Evolutionary conservation across 2,888 invertebrate genomes (phyloP).

Genomic region (Lasioglossum oenotherae): DNA sequence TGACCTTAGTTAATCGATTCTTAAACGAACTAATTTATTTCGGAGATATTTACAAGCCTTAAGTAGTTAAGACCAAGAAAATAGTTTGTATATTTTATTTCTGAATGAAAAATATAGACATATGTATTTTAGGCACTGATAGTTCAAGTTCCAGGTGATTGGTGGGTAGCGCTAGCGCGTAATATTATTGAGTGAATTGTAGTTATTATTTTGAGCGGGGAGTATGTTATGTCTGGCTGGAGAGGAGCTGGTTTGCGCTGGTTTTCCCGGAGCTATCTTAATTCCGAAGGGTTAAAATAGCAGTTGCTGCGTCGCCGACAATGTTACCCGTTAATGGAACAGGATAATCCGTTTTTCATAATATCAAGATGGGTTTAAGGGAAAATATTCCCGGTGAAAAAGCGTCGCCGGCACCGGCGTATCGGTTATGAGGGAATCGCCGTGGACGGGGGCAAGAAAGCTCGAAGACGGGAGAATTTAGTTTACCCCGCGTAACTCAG

Average conservation of each 20-base stretch:
- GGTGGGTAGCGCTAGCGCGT: background rate
- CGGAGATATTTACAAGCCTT: background rate
- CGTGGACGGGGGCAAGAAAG: constrained; percentile 58
- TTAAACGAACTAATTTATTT: no score
- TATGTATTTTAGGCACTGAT: background rate
- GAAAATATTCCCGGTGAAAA: constrained; percentile 62
- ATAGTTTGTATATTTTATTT: background rate
- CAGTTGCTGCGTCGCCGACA: constrained; percentile 33
- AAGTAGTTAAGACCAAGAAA: background rate
- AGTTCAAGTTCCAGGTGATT: background rate
- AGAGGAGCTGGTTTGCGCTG: background rate
- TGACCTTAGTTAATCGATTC: background rate
- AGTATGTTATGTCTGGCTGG: background rate
- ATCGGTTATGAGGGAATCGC: constrained; percentile 60
- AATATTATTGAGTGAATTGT: background rate
- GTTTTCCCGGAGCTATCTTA: constrained; percentile 3
- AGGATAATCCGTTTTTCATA: constrained; percentile 62
- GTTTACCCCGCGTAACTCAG: constrained; percentile 69
- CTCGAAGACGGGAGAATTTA: constrained; percentile 64
- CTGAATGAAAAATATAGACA: background rate
- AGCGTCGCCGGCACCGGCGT: constrained; percentile 50
- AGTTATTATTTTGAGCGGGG: no score
- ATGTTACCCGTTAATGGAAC: constrained; percentile 60
- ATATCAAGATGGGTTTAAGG: constrained; percentile 45
- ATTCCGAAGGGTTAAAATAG: constrained; percentile 34